These are phyloP conservation scores for Drosophila nigromelanica DNA, from an alignment of 1,140 invertebrate species.

Conservation along the genomic window DNA sequence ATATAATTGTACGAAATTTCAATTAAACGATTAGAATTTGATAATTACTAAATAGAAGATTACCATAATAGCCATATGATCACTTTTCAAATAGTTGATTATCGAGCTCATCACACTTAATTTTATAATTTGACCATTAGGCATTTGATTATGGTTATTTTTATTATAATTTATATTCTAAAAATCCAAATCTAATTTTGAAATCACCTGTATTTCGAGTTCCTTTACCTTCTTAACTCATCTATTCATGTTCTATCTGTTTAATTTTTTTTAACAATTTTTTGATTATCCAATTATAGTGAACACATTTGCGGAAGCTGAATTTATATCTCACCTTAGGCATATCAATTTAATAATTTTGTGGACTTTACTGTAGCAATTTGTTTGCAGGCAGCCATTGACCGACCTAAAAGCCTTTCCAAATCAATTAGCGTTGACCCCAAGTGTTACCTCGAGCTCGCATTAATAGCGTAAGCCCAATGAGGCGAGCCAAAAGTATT, in stretches of 20 bases:
- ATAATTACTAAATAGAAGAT: background rate
- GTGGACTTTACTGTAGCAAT: slow-evolving; percentile 21
- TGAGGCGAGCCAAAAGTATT: slow-evolving; percentile 38
- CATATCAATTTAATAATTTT: slow-evolving; percentile 49
- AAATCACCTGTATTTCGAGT: no score
- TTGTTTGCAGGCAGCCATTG: slow-evolving; percentile 34
- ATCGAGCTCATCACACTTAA: background rate
- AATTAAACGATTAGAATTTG: background rate
- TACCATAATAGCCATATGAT: background rate
- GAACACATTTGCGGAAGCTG: slow-evolving; percentile 32
- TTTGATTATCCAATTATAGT: slow-evolving; percentile 22
- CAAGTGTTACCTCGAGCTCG: slow-evolving; percentile 48
- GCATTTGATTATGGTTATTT: background rate
- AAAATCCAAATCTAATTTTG: background rate
- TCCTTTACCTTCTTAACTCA: no score
- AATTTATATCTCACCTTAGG: slow-evolving; percentile 20
- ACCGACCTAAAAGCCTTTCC: slow-evolving; percentile 62
- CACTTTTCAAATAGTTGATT: background rate
- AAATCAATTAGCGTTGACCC: slow-evolving; percentile 75
- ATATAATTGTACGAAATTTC: background rate
- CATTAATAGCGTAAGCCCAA: slow-evolving; percentile 41
- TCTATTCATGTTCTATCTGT: background rate
- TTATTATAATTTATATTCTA: background rate
- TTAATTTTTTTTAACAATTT: background rate
- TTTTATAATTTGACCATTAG: background rate